A percentile compares a stretch with the other conserved stretches of the same genome.
Conservation (phyloP, 2,797 vertebrate genomes). For the Tapera naevia region DNA sequence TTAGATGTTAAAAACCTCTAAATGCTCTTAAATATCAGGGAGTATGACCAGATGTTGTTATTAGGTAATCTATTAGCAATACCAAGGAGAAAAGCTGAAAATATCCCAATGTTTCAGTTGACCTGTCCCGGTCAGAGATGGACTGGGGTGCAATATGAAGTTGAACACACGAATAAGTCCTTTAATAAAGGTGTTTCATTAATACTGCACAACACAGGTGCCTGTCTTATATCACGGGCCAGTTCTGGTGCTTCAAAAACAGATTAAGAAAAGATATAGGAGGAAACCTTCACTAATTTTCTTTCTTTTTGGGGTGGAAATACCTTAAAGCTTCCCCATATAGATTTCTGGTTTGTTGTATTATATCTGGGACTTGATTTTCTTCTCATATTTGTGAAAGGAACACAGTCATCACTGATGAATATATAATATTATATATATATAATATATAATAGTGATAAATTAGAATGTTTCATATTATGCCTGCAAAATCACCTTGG, state of each 20-base stretch:
- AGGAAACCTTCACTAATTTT: not conserved
- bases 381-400: not conserved
- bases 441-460: not conserved
- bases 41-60: not conserved
- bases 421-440: not conserved
- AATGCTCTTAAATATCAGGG: not conserved
- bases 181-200: not conserved
- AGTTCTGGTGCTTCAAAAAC: not conserved
- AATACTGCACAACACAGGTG: not conserved
- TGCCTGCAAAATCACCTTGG: not conserved
- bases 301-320: not conserved
- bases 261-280: not conserved
- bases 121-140: not conserved
- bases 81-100: not conserved
- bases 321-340: not conserved
- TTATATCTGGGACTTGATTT: not conserved
- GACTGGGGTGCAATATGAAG: fast-evolving
- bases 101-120: not conserved
- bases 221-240: fast-evolving
- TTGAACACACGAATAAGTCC: not conserved
- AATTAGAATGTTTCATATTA: not conserved
- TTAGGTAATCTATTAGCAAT: not conserved
- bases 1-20: not conserved
- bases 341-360: not conserved
- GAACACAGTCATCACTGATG: fast-evolving